These are phyloP conservation scores for Amitus sp. DNA, from an alignment of 2,888 invertebrate genomes.

Conservation along the genomic window DNA sequence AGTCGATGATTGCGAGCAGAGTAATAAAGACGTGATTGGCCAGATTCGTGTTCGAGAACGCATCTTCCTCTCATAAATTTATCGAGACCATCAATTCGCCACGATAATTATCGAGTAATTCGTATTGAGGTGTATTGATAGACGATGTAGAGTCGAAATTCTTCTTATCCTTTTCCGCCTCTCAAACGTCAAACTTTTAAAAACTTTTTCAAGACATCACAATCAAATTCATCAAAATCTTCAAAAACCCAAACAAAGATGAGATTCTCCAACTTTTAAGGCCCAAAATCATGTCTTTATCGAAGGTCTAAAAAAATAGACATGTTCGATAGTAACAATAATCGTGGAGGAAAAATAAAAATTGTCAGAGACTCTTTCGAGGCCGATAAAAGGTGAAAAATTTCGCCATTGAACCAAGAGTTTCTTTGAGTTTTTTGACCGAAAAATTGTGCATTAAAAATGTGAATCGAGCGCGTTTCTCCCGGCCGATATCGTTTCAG, in stretches of 20 bases:
- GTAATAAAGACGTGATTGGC: conserved; percentile 31
- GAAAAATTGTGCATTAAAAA: background rate
- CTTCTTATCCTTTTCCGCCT: conserved; percentile 4
- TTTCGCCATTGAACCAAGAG: conserved; percentile 8
- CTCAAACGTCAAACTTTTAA: background rate
- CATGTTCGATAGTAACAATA: too few relatives aligned
- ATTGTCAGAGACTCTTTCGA: too few relatives aligned
- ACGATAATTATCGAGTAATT: conserved; percentile 30
- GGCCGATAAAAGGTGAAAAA: background rate
- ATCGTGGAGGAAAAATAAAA: too few relatives aligned
- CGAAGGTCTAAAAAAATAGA: too few relatives aligned
- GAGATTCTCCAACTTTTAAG: too few relatives aligned
- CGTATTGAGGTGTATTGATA: too few relatives aligned
- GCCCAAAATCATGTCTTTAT: too few relatives aligned
- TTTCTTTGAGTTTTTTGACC: conserved; percentile 10
- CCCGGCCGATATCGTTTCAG: conserved; percentile 6
- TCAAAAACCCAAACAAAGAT: too few relatives aligned
- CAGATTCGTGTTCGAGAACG: conserved; percentile 13
- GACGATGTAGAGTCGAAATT: conserved; percentile 12
- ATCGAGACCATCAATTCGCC: conserved; percentile 28
- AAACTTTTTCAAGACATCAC: too few relatives aligned
- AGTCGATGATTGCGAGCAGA: conserved; percentile 37
- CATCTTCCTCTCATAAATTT: conserved; percentile 27
- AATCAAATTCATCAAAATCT: too few relatives aligned
- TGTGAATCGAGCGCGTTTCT: conserved; percentile 23